These are phyloP conservation scores for Acrobasis suavella DNA, from an alignment of 2,888 invertebrate genomes.

Conservation along the genomic window DNA sequence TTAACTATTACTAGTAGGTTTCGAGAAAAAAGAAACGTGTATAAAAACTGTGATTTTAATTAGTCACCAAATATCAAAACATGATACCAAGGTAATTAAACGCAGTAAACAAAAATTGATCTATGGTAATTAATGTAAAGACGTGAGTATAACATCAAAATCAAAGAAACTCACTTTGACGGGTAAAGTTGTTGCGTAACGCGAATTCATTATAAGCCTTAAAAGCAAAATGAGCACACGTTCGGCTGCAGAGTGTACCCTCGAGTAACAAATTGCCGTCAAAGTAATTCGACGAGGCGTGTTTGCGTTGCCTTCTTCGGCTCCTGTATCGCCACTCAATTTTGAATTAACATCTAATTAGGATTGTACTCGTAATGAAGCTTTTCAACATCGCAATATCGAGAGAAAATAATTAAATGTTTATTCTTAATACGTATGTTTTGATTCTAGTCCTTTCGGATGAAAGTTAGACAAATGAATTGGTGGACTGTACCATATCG, in stretches of 20 bases:
- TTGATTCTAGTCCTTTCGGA: too few relatives aligned
- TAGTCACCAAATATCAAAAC: too few relatives aligned
- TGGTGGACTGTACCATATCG: too few relatives aligned
- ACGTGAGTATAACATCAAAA: too few relatives aligned
- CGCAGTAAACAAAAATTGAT: too few relatives aligned
- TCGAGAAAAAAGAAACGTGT: too few relatives aligned
- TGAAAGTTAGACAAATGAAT: too few relatives aligned
- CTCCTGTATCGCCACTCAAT: not conserved
- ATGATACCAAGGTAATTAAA: too few relatives aligned
- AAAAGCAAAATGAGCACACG: not conserved
- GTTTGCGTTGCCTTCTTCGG: not conserved
- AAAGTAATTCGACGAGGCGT: not conserved
- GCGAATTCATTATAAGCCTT: not conserved
- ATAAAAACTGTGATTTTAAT: too few relatives aligned
- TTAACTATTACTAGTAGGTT: too few relatives aligned
- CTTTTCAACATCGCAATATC: not conserved
- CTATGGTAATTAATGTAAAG: too few relatives aligned
- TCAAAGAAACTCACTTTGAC: not conserved
- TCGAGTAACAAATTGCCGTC: not conserved
- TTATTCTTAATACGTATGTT: not conserved
- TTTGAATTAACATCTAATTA: constrained; percentile 3
- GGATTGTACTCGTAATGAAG: not conserved
- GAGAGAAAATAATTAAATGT: not conserved
- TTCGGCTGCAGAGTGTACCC: not conserved
- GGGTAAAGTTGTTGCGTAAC: not conserved